Percentiles rank a stretch among this genome's conserved stretches.
Conservation (phyloP, 2,888 invertebrate genomes). For the Mechanitis messenoides region DNA sequence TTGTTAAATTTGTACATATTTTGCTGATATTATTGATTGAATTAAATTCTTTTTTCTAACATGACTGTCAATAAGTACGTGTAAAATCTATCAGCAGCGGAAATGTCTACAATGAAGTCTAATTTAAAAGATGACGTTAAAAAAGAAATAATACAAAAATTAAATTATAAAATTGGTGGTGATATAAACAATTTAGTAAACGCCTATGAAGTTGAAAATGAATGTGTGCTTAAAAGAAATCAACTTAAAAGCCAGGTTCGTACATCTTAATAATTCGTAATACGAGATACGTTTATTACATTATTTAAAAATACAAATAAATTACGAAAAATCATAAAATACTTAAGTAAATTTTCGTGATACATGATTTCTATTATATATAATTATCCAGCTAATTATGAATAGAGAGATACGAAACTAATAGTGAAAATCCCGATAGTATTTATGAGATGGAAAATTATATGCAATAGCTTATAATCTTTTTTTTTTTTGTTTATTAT, state of each 20-base stretch:
- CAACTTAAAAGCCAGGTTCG: conserved; percentile 54
- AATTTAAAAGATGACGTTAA: conserved; percentile 53
- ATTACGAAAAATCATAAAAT: too few species aligned
- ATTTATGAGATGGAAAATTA: too few species aligned
- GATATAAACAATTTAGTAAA: conserved; percentile 55
- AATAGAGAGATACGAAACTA: too few species aligned
- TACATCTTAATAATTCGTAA: conserved; percentile 19
- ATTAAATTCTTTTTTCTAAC: background rate
- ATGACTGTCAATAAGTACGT: background rate
- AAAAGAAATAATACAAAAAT: conserved; percentile 67
- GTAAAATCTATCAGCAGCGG: background rate
- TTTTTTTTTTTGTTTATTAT: conserved; percentile 10
- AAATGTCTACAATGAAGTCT: conserved; percentile 26
- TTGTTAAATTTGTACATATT: background rate
- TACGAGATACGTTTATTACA: background rate
- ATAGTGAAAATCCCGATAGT: too few species aligned
- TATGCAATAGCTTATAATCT: background rate
- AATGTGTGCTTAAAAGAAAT: conserved; percentile 45
- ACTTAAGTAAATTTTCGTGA: too few species aligned
- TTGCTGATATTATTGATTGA: background rate
- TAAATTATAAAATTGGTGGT: conserved; percentile 57
- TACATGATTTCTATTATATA: too few species aligned
- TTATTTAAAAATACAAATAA: background rate
- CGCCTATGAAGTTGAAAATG: conserved; percentile 48
- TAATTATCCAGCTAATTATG: too few species aligned